Base-by-base conservation (phyloP, 2,888 invertebrate genomes). In the Autographa gamma region DNA sequence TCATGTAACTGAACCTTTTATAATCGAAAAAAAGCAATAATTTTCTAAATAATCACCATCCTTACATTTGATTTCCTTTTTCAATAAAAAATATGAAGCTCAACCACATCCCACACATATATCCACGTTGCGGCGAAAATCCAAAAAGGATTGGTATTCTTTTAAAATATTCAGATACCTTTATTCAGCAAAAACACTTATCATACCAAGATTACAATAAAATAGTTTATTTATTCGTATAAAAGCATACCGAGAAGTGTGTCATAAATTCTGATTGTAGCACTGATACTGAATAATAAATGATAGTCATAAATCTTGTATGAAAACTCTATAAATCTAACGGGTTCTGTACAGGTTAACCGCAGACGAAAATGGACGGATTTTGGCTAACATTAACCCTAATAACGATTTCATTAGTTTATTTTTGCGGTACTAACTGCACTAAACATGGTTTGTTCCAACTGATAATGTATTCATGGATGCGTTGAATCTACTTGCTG, bases 211-310 rank as follows among this genome's bases (percentile, higher is more conserved):
- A 86, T 80, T 80, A 87, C 84, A 88, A 85, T 85, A 85, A 88
- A 89, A 89, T 89, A 87, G 89, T 91, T 90, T 89, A 89, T 91
- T 89, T 89, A 90, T 89, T 86, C 85, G 86, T 80, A 89, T 89
- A 89, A 90, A 92, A 91, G 86, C 87, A 90, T 89, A 89, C 83
- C 89, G 87, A 90, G 92, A 92, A 93, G 94, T 93, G 89, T 91
- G 92, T 91, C 89, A 93, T 94, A 95, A 94, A 95, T 94, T 89
- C 72, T 89, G 93, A 93, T 93, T 92, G 89, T 91, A 88, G 90
- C 89, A 83, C 88, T 89, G 93, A 93, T 94, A 93, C 88, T 93
- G 94, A 93, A 95, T 95, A 94, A 95, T 94, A 93, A 93, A 95
- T 93, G 93, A 90, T 85, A 88, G 85, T 89, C 92, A 88, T 95